Base-by-base conservation (phyloP, 2,113 vertebrate species). In the Tachysurus fulvidraco region DNA sequence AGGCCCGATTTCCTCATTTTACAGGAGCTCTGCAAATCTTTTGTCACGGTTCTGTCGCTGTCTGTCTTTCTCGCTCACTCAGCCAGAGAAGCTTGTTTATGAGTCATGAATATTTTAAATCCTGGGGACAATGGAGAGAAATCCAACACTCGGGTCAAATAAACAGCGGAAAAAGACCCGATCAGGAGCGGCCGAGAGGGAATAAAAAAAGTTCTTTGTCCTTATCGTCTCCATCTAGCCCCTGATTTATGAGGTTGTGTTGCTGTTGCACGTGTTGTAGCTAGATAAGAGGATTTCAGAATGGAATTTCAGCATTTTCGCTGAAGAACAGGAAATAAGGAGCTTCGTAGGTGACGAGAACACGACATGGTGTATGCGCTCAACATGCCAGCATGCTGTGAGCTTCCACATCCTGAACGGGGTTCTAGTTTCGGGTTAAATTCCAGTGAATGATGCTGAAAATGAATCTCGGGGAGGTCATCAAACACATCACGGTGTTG, bases 81-180 rank as follows among this genome's bases (percentile, higher is more conserved):
- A 88, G 86, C 86, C 83, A 71, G 87, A 28, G 89, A 87, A 77
- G 88, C 89, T 86, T 90, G 81, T 90, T 90, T 89, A 87, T 91
- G 87, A 89, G 80, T 93, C 90, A 92, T 92, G 90, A 93, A 94
- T 93, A 93, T 92, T 93, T 93, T 62, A 90, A 91, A 92, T 88
- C 73, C 36, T 52, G 71, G 78, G 82, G 74, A 92, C 88, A 90
- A 91, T 89, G 84, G 81, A 91, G 88, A 81, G 82, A 92, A 92
- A 92, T 89, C 90, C 83, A 91, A 81, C 90, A 90, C 86, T 87
- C 76, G 88, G 88, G 91, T 90, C 90, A 89, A 83, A 90, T 88
- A 85, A 88, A 86, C 76, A 77, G 88, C 80, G 65, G 83, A 90
- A 86, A 83, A 85, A 87, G 90, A 85, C 84, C 55, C 62, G 81